Evolutionary conservation across 1,140 invertebrate species (phyloP), one percentile per base, ranked within the genome.

Genomic region (Portunus trituberculatus): DNA sequence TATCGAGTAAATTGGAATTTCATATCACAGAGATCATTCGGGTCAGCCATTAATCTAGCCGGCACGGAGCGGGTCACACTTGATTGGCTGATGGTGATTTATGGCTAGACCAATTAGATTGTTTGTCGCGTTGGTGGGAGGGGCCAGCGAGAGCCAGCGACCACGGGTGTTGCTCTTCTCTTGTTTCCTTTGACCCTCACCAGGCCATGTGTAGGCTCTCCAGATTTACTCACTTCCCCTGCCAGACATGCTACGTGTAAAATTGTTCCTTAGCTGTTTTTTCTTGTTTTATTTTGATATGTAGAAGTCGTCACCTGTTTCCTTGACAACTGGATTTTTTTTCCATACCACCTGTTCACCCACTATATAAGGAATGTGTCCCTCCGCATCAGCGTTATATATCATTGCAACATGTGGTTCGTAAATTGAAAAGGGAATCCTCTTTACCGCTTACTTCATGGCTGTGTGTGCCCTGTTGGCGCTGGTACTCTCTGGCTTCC

Each of bases 31-130:
- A 95, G 94, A 95, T 95, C 94, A 95, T 95, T 91, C 94, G 32
- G 94, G 94, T 87, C 94, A 95, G 91, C 94, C 94, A 95, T 95
- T 95, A 95, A 95, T 95, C 94, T 84, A 91, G 94, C n/a, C 91
- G 92, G 91, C 94, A 92, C 90, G 82, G 48, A 86, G 94, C 94
- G 84, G 90, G 94, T 95, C 94, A 95, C 94, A 95, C 91, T 95
- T 95, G 94, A 95, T 95, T 95, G 94, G 94, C 87, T 95, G 94
- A 95, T 95, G 84, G 94, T 95, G 94, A 95, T 95, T 95, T 95
- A 95, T 95, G 91, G 94, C 48, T 92, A 84, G 84, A 95, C 94
- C 94, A 95, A 95, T 95, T 95, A 95, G 94, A 95, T 95, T 95
- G 94, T 95, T 95, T 95, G 94, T 95, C 94, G 94, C 94, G 94